Evolutionary conservation across 2,797 vertebrate genomes (phyloP).

Genomic region (Sebastes kiyomatsui): DNA sequence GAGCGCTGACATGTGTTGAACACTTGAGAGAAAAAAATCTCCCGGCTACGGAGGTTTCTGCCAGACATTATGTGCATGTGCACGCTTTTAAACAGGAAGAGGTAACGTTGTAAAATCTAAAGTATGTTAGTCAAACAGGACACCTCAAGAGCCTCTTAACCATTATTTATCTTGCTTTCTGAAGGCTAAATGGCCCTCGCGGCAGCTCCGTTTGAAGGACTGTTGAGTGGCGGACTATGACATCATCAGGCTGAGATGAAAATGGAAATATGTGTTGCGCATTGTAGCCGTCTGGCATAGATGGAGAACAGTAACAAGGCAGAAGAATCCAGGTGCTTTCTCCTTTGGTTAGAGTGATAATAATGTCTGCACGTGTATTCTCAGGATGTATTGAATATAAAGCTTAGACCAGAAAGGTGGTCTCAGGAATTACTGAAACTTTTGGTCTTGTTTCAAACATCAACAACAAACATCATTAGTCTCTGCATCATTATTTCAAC

Average conservation of each 20-base stretch:
- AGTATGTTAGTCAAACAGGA: slow-evolving; percentile 64
- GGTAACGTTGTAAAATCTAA: slow-evolving; percentile 56
- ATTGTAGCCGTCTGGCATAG: slow-evolving; percentile 5
- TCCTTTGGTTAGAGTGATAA: slow-evolving; percentile 21
- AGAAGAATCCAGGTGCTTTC: slow-evolving; percentile 23
- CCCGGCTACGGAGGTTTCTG: slow-evolving; percentile 27
- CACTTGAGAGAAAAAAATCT: slow-evolving; percentile 42
- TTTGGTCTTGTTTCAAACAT: slow-evolving; percentile 12
- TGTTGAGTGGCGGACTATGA: slow-evolving; percentile 14
- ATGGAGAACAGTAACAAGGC: background rate
- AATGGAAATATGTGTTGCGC: slow-evolving; percentile 46
- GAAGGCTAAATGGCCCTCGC: slow-evolving; percentile 55
- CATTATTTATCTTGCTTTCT: slow-evolving; percentile 64
- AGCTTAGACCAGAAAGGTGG: slow-evolving; percentile 29
- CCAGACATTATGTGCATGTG: slow-evolving; percentile 21
- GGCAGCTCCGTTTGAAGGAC: slow-evolving; percentile 36
- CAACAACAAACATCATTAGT: background rate
- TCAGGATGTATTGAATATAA: slow-evolving; percentile 40
- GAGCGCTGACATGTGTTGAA: slow-evolving; percentile 42
- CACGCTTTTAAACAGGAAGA: slow-evolving; percentile 62
- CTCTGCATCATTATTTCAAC: slow-evolving; percentile 7
- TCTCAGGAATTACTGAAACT: slow-evolving; percentile 46
- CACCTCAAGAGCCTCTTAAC: slow-evolving; percentile 66
- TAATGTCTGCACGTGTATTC: slow-evolving; percentile 45
- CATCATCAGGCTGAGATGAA: slow-evolving; percentile 46